Evolutionary conservation across 2,888 invertebrate species (phyloP), one percentile per base, ranked within the genome.

Genomic region (Ophion ventricosus): DNA sequence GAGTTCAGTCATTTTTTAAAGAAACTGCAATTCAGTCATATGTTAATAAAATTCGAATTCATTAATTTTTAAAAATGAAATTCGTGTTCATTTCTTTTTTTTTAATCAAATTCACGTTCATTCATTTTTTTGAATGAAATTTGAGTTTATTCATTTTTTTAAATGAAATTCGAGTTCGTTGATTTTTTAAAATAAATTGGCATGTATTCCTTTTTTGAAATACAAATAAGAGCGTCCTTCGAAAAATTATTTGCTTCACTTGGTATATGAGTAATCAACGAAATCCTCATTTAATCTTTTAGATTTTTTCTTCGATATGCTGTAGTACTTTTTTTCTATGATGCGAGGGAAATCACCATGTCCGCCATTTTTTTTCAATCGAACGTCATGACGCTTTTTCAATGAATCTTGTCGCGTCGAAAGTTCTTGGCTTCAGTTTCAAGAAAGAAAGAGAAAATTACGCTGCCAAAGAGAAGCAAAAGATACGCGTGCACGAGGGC

Each of bases 401-500:
- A 40, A 61, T 61, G 73, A 59, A 20, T 10, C 59, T 61, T 11
- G 23, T 59, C 59, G 66, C 3, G n/a, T n/a, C n/a, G n/a, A n/a
- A n/a, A 43, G 70, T 70, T 56, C 57, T 72, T 72, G 72, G 72
- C 49, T 43, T 5, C 26, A 64, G 43, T 56, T 54, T 56, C 54
- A 56, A 66, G 35, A 29, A 35, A 40, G 29, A 56, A 64, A 66
- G 69, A 72, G 63, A 61, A 59, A 57, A 74, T 49, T 11, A 23
- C 49, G 63, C 10, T 64, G 59, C 35, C 74, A 74, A 43, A 80
- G 57, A 43, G 59, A 81, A 69, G 25, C 25, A 54, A 81, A 75
- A 81, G 75, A 81, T 79, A 72, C 83, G 85, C 86, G 83, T 86
- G 86, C 86, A 63, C 69, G 86, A 82, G 86, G 86, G 86, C 86